Evolutionary conservation across 2,113 vertebrate genomes (phyloP).

Genomic region (Pygoscelis antarcticus): DNA sequence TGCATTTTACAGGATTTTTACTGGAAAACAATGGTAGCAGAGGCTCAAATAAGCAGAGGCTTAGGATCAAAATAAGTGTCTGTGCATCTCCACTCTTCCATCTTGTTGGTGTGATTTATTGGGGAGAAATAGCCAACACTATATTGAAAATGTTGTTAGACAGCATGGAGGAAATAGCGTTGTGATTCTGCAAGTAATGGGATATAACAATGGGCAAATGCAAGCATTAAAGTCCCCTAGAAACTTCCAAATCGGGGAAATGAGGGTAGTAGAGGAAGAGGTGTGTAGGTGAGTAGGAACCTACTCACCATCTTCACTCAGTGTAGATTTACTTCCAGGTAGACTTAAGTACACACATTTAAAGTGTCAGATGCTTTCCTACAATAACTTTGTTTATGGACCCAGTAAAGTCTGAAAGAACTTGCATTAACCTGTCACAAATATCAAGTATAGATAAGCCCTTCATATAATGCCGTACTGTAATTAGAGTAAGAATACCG

Average conservation of each 20-base stretch:
- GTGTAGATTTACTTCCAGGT: neutral
- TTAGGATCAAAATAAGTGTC: neutral
- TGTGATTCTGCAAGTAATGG: neutral
- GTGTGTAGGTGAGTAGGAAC: neutral
- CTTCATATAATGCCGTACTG: neutral
- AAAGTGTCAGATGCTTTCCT: neutral
- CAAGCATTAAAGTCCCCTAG: neutral
- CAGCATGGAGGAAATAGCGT: neutral
- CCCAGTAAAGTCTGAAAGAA: neutral
- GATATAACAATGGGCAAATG: neutral
- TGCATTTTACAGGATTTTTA: neutral
- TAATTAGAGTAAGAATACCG: neutral
- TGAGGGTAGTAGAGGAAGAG: neutral
- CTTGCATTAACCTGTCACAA: neutral
- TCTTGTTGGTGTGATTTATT: accelerated
- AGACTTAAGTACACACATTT: neutral
- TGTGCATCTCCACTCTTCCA: neutral
- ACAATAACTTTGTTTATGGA: neutral
- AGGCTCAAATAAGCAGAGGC: neutral
- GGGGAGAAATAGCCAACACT: neutral
- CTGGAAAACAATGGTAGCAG: neutral
- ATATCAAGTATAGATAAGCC: neutral
- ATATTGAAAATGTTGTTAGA: neutral
- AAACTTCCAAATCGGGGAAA: neutral
- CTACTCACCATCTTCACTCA: neutral